These are phyloP conservation scores for Glyphotaelius pellucidus DNA, from an alignment of 2,888 invertebrate species.

Conservation along the genomic window DNA sequence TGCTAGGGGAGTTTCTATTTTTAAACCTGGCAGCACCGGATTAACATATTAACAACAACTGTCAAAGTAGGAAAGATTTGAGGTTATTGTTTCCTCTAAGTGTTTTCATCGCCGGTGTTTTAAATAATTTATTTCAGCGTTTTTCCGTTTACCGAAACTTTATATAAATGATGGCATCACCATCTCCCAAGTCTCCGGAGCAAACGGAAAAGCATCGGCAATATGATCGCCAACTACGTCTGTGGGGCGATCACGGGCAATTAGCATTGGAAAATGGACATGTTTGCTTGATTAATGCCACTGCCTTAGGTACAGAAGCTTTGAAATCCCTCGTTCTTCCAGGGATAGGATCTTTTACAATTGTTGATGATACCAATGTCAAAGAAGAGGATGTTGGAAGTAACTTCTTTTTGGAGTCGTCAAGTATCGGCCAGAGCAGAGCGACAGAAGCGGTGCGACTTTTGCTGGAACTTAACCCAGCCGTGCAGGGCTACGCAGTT, in stretches of 20 bases:
- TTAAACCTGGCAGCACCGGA: too few relatives aligned
- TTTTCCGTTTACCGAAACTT: background rate
- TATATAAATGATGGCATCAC: constrained; percentile 78
- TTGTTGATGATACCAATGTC: constrained; percentile 91
- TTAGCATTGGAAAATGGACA: constrained; percentile 90
- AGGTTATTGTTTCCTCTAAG: constrained; percentile 43
- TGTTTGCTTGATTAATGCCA: constrained; percentile 96
- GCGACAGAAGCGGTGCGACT: constrained; percentile 90
- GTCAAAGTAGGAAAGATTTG: constrained; percentile 35
- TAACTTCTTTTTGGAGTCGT: constrained; percentile 94
- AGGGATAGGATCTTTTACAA: constrained; percentile 94
- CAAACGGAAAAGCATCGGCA: constrained; percentile 81
- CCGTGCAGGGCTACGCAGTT: constrained; percentile 94
- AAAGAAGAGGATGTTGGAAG: constrained; percentile 95
- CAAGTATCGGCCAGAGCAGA: constrained; percentile 89
- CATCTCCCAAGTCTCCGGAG: constrained; percentile 85
- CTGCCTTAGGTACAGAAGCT: constrained; percentile 95
- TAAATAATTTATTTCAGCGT: constrained; percentile 1
- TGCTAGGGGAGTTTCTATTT: too few relatives aligned
- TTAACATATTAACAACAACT: constrained; percentile 19
- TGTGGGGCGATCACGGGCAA: constrained; percentile 99
- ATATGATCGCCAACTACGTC: constrained; percentile 90
- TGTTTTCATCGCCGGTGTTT: background rate
- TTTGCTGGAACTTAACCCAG: constrained; percentile 92
- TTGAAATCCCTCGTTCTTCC: constrained; percentile 96